These are phyloP conservation scores for Syrphus vitripennis DNA, from an alignment of 2,888 invertebrate genomes.

Conservation along the genomic window DNA sequence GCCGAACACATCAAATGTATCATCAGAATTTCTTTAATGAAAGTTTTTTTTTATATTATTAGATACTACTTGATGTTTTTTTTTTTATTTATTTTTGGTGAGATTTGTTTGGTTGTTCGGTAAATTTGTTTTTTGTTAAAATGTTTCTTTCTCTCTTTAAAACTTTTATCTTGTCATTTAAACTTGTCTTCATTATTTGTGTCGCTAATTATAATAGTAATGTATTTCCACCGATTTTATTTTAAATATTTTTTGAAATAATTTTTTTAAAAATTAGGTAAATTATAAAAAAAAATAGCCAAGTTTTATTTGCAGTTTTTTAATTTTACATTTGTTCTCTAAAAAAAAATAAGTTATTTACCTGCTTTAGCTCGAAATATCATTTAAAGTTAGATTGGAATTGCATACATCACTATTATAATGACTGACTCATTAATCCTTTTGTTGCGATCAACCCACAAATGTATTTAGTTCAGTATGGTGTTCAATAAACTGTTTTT, in stretches of 20 bases:
- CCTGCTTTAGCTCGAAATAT: too few species aligned
- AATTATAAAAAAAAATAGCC: too few species aligned
- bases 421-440: too few species aligned
- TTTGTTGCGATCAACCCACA: constrained; percentile 7
- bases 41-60: background rate
- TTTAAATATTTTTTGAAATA: too few species aligned
- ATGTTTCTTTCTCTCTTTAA: constrained; percentile 3
- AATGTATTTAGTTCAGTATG: constrained; percentile 16
- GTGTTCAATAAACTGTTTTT: constrained; percentile 56
- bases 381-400: too few species aligned
- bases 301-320: too few species aligned
- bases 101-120: constrained; percentile 4
- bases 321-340: too few species aligned
- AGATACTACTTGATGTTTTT: background rate
- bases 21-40: constrained; percentile 44
- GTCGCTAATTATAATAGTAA: too few species aligned
- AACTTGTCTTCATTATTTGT: background rate
- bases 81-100: constrained; percentile 17
- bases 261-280: too few species aligned
- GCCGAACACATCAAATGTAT: constrained; percentile 13
- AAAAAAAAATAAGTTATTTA: too few species aligned
- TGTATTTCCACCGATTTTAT: too few species aligned
- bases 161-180: background rate
- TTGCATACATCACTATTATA: too few species aligned
- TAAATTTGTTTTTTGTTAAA: background rate